Base-by-base conservation (phyloP, 2,888 invertebrate genomes). In the Eremobia ochroleuca region DNA sequence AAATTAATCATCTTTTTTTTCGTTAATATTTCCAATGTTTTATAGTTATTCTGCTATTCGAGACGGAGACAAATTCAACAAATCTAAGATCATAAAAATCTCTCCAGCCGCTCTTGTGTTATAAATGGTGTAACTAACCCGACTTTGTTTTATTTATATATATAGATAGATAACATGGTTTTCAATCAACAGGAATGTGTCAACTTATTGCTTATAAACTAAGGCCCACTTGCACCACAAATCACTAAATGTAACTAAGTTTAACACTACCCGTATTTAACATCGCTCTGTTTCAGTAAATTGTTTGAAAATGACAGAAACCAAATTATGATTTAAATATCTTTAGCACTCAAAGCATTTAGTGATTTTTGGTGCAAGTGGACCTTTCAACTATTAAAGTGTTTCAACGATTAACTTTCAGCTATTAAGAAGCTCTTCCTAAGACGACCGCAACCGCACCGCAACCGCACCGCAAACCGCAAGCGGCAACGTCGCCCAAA, bases 131-230 rank as follows among this genome's bases (percentile, higher is more conserved):
- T n/a, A n/a, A n/a, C n/a, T n/a, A n/a, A n/a, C n/a, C n/a, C n/a
- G n/a, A n/a, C n/a, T n/a, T n/a, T n/a, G n/a, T n/a, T n/a, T n/a
- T n/a, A n/a, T n/a, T n/a, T n/a, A 18, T 18, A 46, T 55, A 55
- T 15, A 49, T 49, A 25, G n/a, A 11, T 15, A 49, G 25, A 49
- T 67, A 67, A 52, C 52, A 67, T 49, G 9, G 15, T 31, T 25
- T 64, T 65, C 34, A 21, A 73, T 9, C 28, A 49, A 76, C 18
- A 28, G 66, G 72, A 72, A 72, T 71, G 79, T 79, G 31, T 65
- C 18, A 65, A 70, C 65, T 70, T 40, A 68, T 40, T 31, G 34
- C 58, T 65, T 69, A 66, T 8, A 31, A 43, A 58, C 28, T 34
- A 49, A 49, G 49, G 49, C 25, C 25, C 1, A 15, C 31, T 67